Conservation (phyloP, 2,113 vertebrate species). For the Asarcornis scutulata region DNA sequence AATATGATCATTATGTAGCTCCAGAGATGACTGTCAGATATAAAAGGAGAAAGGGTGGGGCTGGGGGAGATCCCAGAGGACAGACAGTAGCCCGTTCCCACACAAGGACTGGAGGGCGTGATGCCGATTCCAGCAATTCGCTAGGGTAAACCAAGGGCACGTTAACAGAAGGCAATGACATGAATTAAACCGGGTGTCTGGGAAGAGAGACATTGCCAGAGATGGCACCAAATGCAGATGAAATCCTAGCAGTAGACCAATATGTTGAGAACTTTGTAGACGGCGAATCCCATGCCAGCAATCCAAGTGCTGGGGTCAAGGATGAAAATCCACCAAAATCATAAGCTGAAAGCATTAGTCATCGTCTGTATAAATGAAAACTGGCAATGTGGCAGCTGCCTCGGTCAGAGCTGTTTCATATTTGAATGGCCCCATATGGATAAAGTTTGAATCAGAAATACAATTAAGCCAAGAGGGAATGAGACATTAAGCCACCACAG, state of each 20-base stretch:
- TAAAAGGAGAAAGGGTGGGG: conserved; percentile 12
- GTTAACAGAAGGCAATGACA: neutral
- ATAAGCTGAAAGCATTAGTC: neutral
- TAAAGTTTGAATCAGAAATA: conserved; percentile 45
- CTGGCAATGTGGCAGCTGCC: neutral
- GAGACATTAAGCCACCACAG: neutral
- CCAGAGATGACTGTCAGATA: neutral
- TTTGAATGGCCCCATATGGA: neutral
- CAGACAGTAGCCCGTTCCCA: conserved; percentile 23
- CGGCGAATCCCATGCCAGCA: neutral
- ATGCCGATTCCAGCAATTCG: neutral
- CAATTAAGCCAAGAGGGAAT: conserved; percentile 6
- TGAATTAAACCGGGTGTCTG: neutral
- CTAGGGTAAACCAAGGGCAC: neutral
- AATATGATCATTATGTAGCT: neutral
- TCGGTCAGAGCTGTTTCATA: neutral
- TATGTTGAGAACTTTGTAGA: neutral
- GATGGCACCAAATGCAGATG: neutral
- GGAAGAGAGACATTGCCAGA: neutral
- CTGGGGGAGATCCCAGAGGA: conserved; percentile 12
- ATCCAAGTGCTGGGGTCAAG: neutral
- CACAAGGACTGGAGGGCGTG: neutral
- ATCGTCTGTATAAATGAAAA: neutral
- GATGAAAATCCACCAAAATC: neutral
- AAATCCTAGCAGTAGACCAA: neutral